phyloP scores from a whole-genome alignment of 1,140 invertebrate genomes.

The Drosophila orena region DNA sequence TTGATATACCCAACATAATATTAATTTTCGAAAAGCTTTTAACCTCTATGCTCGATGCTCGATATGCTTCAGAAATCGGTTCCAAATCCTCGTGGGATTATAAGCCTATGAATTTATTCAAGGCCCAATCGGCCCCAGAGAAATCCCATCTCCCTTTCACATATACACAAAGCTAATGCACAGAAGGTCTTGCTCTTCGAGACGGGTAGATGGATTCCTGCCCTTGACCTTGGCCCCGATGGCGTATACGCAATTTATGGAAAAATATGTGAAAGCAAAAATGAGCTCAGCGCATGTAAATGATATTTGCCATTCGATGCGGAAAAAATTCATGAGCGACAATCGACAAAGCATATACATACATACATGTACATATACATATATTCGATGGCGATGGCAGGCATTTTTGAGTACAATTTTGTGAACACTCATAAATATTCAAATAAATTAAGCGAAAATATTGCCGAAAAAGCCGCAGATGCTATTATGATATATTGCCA shows the following conservation, averaged over 20 bases:
- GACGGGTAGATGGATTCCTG: constrained; percentile 32
- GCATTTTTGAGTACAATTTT: constrained; percentile 18
- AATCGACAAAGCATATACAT: constrained; percentile 3
- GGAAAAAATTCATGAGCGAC: constrained; percentile 35
- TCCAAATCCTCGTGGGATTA: constrained; percentile 8
- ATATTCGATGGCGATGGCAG: constrained; percentile 32
- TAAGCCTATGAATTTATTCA: constrained; percentile 29
- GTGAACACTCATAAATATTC: constrained; percentile 36
- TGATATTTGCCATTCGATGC: constrained; percentile 31
- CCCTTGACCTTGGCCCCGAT: constrained; percentile 47
- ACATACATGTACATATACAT: too few species aligned
- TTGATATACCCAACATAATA: neutral
- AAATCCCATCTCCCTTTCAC: neutral
- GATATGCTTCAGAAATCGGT: neutral
- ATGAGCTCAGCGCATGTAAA: constrained; percentile 19
- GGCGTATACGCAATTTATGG: constrained; percentile 51
- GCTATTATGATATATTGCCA: constrained; percentile 18
- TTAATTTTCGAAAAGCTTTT: neutral
- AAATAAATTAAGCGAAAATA: constrained; percentile 26
- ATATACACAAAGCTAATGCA: neutral
- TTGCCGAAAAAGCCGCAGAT: neutral
- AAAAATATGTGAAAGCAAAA: constrained; percentile 37
- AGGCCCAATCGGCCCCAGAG: constrained; percentile 3
- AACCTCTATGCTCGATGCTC: neutral
- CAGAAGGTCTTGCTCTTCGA: constrained; percentile 6